phyloP scores from a whole-genome alignment of 2,113 vertebrate species.

The Ptilonorhynchus violaceus region DNA sequence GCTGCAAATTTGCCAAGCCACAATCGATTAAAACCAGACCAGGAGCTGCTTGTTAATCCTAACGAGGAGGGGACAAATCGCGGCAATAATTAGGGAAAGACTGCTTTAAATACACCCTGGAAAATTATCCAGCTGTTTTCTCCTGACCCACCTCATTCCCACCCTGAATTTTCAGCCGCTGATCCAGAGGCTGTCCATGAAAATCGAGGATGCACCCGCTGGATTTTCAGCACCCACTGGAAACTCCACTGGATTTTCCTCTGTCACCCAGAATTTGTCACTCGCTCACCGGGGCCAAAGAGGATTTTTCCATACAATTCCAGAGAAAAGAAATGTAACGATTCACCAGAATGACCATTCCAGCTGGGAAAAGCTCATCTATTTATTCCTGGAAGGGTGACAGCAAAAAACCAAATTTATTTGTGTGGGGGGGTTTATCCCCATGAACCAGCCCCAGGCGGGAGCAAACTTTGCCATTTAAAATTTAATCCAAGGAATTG shows the following conservation, averaged over 20 bases:
- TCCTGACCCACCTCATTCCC: neutral
- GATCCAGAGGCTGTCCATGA: neutral
- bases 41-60: constrained; percentile 10
- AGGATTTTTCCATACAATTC: neutral
- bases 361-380: neutral
- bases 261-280: neutral
- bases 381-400: neutral
- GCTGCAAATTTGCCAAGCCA: neutral
- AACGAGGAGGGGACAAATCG: neutral
- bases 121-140: neutral
- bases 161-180: neutral
- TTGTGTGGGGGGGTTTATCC: neutral
- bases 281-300: neutral
- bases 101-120: neutral
- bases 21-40: neutral
- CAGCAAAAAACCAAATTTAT: neutral
- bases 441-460: neutral
- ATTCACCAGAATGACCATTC: neutral
- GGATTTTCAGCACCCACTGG: no score
- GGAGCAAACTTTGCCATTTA: neutral
- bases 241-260: neutral
- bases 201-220: neutral
- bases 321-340: neutral
- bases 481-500: neutral
- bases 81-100: constrained; percentile 13